phyloP scores from a whole-genome alignment of 92 coral and sea anemone species.

The Desmophyllum pertusum region DNA sequence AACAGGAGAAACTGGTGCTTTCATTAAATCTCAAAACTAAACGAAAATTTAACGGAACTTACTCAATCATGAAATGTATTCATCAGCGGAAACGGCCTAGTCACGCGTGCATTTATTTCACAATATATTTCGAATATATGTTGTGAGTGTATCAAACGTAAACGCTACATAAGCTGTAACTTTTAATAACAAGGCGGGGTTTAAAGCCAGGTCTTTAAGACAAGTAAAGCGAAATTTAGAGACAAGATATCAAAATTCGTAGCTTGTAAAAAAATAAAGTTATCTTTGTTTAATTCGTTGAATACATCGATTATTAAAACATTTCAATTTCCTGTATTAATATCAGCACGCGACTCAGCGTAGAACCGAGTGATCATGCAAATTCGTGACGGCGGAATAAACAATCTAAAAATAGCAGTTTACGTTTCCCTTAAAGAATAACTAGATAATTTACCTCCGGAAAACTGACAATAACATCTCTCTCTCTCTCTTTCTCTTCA shows the following conservation, averaged over 20 bases:
- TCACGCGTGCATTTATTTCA: constrained; percentile 13
- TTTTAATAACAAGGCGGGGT: background rate
- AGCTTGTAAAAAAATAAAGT: background rate
- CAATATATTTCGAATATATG: background rate
- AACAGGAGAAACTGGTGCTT: background rate
- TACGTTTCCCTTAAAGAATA: constrained; percentile 23
- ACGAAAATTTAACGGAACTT: background rate
- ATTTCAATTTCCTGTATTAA: background rate
- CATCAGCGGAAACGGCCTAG: background rate
- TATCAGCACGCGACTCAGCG: background rate
- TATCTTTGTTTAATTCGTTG: background rate
- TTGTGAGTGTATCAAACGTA: background rate
- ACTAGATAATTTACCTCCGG: background rate
- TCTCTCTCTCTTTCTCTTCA: background rate
- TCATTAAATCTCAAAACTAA: background rate
- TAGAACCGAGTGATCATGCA: background rate
- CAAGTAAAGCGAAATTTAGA: background rate
- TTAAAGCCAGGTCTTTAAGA: background rate
- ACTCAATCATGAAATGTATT: constrained; percentile 5
- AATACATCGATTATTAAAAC: background rate
- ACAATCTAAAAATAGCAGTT: constrained; percentile 16
- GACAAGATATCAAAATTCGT: background rate
- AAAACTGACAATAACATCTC: background rate
- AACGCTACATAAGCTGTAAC: constrained; percentile 1
- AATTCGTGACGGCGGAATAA: background rate